These are phyloP conservation scores for Geococcyx californianus DNA, from an alignment of 2,113 vertebrate genomes.

Conservation along the genomic window DNA sequence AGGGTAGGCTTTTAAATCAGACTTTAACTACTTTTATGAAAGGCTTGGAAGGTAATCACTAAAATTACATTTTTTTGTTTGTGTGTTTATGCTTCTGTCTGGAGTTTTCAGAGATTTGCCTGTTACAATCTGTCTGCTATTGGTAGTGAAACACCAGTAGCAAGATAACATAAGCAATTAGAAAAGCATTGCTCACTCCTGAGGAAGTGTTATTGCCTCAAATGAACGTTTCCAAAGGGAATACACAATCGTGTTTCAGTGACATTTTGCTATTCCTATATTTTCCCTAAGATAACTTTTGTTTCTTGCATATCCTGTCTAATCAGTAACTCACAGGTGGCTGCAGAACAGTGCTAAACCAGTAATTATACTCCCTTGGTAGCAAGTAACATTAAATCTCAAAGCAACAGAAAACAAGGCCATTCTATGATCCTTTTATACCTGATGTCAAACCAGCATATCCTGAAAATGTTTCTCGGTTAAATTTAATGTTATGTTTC, in stretches of 20 bases:
- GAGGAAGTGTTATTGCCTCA: conserved; percentile 45
- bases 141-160: conserved; percentile 64
- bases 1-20: conserved; percentile 64
- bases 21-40: conserved; percentile 56
- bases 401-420: not conserved
- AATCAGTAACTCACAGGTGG: conserved; percentile 31
- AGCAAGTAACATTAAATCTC: not conserved
- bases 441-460: not conserved
- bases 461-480: not conserved
- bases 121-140: conserved; percentile 60
- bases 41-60: conserved; percentile 59
- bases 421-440: not conserved
- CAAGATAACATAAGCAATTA: conserved; percentile 71
- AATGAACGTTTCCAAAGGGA: conserved; percentile 30
- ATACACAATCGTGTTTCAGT: not conserved
- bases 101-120: conserved; percentile 49
- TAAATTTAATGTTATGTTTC: not conserved
- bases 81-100: conserved; percentile 59
- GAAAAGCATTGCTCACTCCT: conserved; percentile 46
- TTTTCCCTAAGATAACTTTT: conserved; percentile 12
- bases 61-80: conserved; percentile 6
- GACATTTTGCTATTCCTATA: conserved; percentile 14
- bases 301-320: not conserved
- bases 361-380: not conserved
- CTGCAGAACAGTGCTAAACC: not conserved